These are phyloP conservation scores for Drosophila phalerata DNA, from an alignment of 2,888 invertebrate species.

Conservation along the genomic window DNA sequence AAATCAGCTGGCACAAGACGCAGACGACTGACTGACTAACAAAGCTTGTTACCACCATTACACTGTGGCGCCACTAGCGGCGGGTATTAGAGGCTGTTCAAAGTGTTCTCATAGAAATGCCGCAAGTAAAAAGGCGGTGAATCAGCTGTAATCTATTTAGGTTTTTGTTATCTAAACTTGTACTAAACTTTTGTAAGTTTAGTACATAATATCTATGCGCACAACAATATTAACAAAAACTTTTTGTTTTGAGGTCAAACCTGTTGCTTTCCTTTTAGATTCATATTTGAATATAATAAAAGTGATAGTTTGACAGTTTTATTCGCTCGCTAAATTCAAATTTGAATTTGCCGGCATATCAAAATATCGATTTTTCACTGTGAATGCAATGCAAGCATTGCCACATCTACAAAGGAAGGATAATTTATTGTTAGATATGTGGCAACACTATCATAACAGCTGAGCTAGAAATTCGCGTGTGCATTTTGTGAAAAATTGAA, in stretches of 20 bases:
- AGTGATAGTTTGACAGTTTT: too few relatives aligned
- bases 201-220: too few relatives aligned
- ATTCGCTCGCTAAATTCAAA: background rate
- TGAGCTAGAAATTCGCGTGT: slow-evolving; percentile 18
- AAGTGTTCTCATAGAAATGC: background rate
- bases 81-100: background rate
- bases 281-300: background rate
- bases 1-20: slow-evolving; percentile 49
- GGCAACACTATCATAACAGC: slow-evolving; percentile 38
- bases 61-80: slow-evolving; percentile 23
- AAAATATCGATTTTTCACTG: slow-evolving; percentile 4
- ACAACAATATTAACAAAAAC: background rate
- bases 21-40: slow-evolving; percentile 6
- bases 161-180: background rate
- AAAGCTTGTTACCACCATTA: background rate
- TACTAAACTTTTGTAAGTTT: too few relatives aligned
- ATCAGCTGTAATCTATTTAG: slow-evolving; percentile 1
- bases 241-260: background rate
- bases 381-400: background rate
- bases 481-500: slow-evolving; percentile 23
- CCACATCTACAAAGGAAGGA: slow-evolving; percentile 19
- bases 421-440: background rate
- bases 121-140: background rate
- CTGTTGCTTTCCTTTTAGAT: background rate
- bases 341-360: background rate